Conservation (phyloP, 2,797 vertebrate species). For the Liparis tanakae region DNA sequence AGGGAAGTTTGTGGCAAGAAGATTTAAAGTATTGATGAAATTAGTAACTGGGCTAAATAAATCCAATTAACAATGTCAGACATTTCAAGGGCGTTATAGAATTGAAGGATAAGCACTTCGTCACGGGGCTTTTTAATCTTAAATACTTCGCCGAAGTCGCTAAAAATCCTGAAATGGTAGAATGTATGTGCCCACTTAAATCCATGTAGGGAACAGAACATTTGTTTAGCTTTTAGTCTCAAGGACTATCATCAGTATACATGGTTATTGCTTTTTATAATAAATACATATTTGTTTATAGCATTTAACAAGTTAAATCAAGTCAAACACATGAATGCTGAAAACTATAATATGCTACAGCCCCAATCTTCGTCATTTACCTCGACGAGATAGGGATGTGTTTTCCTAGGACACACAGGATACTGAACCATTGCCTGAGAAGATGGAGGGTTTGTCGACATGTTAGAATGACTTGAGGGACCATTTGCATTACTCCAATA, state of each 20-base stretch:
- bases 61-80: background rate
- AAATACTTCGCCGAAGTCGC: background rate
- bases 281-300: background rate
- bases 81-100: background rate
- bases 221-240: background rate
- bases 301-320: background rate
- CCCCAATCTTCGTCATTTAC: slow-evolving; percentile 54
- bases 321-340: background rate
- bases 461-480: slow-evolving; percentile 83
- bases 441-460: slow-evolving; percentile 86
- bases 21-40: slow-evolving; percentile 4
- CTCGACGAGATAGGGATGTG: slow-evolving; percentile 79
- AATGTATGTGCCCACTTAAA: background rate
- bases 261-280: background rate
- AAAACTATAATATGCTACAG: background rate
- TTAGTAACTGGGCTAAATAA: background rate
- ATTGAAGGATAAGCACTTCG: background rate
- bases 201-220: background rate
- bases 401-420: slow-evolving; percentile 84
- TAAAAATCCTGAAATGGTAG: background rate
- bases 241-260: background rate
- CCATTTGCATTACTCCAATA: slow-evolving; percentile 85
- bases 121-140: background rate
- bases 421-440: slow-evolving; percentile 89
- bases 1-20: too few species aligned